Base-by-base conservation (phyloP, 2,888 invertebrate species). In the Cerceris ruficornis region DNA sequence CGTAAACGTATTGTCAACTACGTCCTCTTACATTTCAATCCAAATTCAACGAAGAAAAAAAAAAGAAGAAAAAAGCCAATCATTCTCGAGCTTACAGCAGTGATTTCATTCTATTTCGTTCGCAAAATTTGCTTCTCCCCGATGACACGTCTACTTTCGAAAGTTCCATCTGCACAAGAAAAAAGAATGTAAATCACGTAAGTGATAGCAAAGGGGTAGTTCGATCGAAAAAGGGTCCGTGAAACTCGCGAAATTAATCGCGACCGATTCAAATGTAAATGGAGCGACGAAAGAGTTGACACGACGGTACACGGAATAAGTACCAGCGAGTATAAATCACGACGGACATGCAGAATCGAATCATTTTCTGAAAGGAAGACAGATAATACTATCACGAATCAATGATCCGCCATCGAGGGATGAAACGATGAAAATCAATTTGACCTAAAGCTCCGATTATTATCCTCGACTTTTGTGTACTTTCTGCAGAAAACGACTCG, bases 221-320 rank as follows among this genome's bases (percentile, higher is more conserved):
- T 68, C 77, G 60, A 77, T 71, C 66, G 67, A 17, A 28, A 55
- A 69, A 73, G 79, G 79, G 70, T 78, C 70, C 64, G 50, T 46
- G 39, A 17, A 42, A 55, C 39, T 41, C 14, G n/a, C 17, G 58
- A 17, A 13, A 6, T 28, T 65, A 62, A 49, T 41, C 17, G 43
- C 58, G 46, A 67, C 60, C 69, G 60, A 60, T 73, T 60, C 59
- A 66, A 69, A 71, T 71, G 62, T 75, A 70, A 80, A 60, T 46
- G 70, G 60, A 58, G 49, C 64, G 57, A 28, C 4, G 28, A 28
- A 28, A 28, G 50, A 64, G 62, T 70, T 64, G 69, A 68, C 28
- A 61, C n/a, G n/a, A 54, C 14, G 50, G 52, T 49, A 50, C 52
- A 49, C n/a, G 43, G 28, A 28, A 28, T 28, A 28, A 39, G 17